A percentile compares a stretch with the other conserved stretches of the same genome.
Conservation (phyloP, 2,113 vertebrate genomes). For the rat (Rattus norvegicus) region GRCr8 NC_086029.1:14335001-14335500, state of each 20-base stretch:
- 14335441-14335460: neutral
- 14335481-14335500: neutral
- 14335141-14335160: neutral
- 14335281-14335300: neutral
- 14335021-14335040: too few species aligned
- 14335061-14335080: neutral
- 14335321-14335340: neutral
- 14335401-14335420: neutral
- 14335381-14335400: neutral
- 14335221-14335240: neutral
- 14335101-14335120: neutral
- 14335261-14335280: too few species aligned
- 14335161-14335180: neutral
- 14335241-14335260: neutral
- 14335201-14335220: neutral
- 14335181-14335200: neutral
- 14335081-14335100: too few species aligned
- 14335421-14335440: neutral
- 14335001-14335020: neutral
- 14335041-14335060: neutral
- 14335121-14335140: too few species aligned
- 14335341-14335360: neutral
- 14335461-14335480: neutral
- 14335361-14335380: too few species aligned
- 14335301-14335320: neutral